Conservation (phyloP, 2,888 invertebrate genomes). For the Conops quadrifasciatus region DNA sequence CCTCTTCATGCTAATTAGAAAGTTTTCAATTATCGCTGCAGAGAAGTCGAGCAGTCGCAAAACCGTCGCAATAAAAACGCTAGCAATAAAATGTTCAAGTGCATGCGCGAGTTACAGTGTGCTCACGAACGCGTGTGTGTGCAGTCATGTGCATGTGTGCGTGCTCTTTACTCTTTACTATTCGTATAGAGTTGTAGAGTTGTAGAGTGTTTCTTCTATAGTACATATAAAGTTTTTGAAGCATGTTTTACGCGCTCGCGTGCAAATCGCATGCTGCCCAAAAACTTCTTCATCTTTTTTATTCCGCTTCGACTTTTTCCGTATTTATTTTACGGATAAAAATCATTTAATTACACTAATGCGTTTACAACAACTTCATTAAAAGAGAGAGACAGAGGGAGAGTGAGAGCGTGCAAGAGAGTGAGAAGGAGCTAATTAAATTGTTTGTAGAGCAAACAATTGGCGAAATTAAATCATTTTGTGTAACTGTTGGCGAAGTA, state of each 20-base stretch:
- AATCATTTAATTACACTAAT: no score
- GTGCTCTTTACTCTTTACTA: neutral
- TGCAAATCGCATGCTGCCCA: constrained; percentile 5
- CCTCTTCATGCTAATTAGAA: constrained; percentile 27
- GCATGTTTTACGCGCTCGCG: neutral
- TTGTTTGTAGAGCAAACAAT: no score
- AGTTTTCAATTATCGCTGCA: constrained; percentile 28
- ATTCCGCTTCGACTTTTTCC: neutral
- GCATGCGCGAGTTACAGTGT: neutral
- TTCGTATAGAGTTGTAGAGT: constrained; percentile 1
- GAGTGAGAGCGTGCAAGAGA: no score
- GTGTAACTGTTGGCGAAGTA: no score
- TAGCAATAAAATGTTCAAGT: neutral
- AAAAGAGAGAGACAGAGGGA: no score
- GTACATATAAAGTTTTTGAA: neutral
- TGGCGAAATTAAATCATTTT: no score
- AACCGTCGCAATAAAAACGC: constrained; percentile 15
- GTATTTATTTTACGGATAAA: no score
- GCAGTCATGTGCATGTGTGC: neutral
- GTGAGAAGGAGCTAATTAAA: no score
- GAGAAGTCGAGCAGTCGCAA: constrained; percentile 18
- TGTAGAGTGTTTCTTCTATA: no score
- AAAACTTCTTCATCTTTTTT: neutral
- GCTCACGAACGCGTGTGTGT: neutral
- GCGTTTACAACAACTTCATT: no score